Base-by-base conservation (phyloP, 2,888 invertebrate species). In the Cryptus armator region DNA sequence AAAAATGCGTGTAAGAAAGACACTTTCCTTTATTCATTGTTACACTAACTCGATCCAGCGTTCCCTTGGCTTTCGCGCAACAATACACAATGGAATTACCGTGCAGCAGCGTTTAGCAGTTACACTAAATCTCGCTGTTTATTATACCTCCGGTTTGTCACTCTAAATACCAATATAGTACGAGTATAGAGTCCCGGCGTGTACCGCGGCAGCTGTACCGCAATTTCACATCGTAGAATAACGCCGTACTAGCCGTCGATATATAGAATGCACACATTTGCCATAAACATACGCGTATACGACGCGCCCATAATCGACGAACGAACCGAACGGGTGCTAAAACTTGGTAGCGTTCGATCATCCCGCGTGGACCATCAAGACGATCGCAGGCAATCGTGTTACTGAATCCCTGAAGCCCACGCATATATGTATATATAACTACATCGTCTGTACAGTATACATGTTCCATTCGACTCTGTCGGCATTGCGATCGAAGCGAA, bases 1-100 rank as follows among this genome's bases (percentile, higher is more conserved):
- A 67, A 77, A 66, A 53, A 24, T 14, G 12, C 32, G 14, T 2
- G 46, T 19, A 51, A 32, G 24, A 62, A 44, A 46, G 43, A 66
- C 77, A 82, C 77, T 83, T 75, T 72, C 71, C 59, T 77, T 71
- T 70, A 53, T 68, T 78, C 78, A 83, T 83, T 79, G 83, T 83
- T 83, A 66, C 32, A 62, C 79, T 75, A 75, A 77, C 77, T 82
- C 37, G 59, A 72, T 53, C 43, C 37, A 43, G 44, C 51, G 32
- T 59, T 72, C 5, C 7, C 59, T 62, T 10, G 16, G 66, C 48
- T 76, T 66, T 66, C 76, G 32, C n/a, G 29, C 71, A 6, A 81
- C 80, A 80, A 80, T 76, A 76, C 66, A 84, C 83, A 84, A 84
- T 81, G 76, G 72, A 76, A 81, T 81, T 84, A 67, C 67, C 51